Percentiles rank a stretch among this genome's conserved stretches.
Conservation (phyloP, 2,888 invertebrate genomes). For the Dexiosoma caninum region DNA sequence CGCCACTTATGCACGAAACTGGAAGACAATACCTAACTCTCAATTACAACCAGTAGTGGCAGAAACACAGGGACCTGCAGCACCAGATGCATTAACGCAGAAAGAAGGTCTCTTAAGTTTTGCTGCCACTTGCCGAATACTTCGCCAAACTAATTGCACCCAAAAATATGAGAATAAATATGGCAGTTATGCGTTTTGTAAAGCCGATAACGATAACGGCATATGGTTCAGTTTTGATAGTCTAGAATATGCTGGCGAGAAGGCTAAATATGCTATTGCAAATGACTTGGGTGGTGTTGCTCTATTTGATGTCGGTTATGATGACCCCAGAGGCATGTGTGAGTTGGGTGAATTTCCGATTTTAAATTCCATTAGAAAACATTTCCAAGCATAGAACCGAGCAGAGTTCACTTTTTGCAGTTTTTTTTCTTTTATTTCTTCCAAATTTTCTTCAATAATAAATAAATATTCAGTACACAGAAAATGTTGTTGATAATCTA, state of each 20-base stretch:
- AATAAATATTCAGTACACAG: too few species aligned
- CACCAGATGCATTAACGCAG: slow-evolving; percentile 84
- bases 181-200: slow-evolving; percentile 86
- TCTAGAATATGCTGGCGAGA: slow-evolving; percentile 88
- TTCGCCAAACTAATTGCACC: not conserved
- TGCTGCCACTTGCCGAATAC: slow-evolving; percentile 86
- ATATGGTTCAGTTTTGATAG: slow-evolving; percentile 91
- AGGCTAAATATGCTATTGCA: slow-evolving; percentile 84
- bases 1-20: slow-evolving; percentile 85
- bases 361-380: not conserved
- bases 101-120: slow-evolving; percentile 86
- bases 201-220: slow-evolving; percentile 83
- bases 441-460: too few species aligned
- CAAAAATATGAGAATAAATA: slow-evolving; percentile 81
- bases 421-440: too few species aligned
- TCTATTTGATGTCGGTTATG: slow-evolving; percentile 85
- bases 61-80: slow-evolving; percentile 83
- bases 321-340: slow-evolving; percentile 89
- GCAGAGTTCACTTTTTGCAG: too few species aligned
- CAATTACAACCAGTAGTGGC: slow-evolving; percentile 86
- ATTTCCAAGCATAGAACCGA: too few species aligned
- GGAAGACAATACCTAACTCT: slow-evolving; percentile 86
- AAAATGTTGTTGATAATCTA: too few species aligned
- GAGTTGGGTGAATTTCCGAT: not conserved
- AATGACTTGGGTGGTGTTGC: slow-evolving; percentile 88